phyloP scores from a whole-genome alignment of 1,140 invertebrate genomes.

The Rhagoletis zephyria region DNA sequence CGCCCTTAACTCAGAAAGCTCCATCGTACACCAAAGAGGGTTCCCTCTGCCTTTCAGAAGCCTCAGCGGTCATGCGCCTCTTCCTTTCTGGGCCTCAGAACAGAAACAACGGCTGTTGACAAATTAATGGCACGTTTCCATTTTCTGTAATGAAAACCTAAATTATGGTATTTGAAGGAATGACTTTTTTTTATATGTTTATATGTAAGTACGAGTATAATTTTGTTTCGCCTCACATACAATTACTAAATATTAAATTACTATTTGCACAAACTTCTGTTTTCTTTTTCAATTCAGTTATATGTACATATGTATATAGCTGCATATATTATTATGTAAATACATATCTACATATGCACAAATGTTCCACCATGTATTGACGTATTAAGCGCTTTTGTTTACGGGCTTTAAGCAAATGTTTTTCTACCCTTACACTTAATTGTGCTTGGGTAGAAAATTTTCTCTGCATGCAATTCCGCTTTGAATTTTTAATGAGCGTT shows the following conservation, averaged over 20 bases:
- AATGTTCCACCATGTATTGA: background rate
- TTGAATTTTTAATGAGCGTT: slow-evolving; percentile 51
- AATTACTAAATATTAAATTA: slow-evolving; percentile 18
- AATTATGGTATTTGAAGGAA: no score
- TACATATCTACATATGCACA: background rate
- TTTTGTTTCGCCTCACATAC: no score
- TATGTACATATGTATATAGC: background rate
- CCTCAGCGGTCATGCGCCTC: no score
- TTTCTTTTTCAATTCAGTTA: background rate
- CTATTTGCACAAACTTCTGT: slow-evolving; percentile 17
- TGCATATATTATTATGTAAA: background rate
- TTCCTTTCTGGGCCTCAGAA: no score
- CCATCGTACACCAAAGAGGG: no score
- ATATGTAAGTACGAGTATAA: no score
- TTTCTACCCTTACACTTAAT: slow-evolving; percentile 44
- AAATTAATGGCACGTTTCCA: no score
- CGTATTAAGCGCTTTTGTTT: slow-evolving; percentile 7
- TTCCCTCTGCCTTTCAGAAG: no score
- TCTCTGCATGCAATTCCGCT: slow-evolving; percentile 29
- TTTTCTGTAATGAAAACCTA: no score
- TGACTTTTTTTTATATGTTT: no score
- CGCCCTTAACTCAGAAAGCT: no score
- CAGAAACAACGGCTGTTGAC: no score
- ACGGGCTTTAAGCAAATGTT: slow-evolving; percentile 19
- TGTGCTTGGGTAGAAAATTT: slow-evolving; percentile 16